Percentiles rank a stretch among this genome's conserved stretches.
Evolutionary conservation across 2,797 vertebrate species (phyloP).

Genomic region (Brotogeris chrysoptera): DNA sequence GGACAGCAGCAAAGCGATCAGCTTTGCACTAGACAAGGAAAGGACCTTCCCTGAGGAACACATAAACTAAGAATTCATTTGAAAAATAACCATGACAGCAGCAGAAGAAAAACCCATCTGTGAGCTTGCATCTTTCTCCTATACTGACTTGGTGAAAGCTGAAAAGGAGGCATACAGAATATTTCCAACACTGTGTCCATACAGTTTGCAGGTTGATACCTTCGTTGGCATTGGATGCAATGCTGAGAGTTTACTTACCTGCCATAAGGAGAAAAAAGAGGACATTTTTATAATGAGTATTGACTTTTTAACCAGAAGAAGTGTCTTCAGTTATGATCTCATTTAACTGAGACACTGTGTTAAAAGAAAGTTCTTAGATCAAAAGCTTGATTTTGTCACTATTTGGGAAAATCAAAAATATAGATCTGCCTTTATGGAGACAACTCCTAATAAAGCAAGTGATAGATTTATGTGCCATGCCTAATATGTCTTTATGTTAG

Average conservation of each 20-base stretch:
- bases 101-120: background rate
- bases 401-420: background rate
- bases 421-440: background rate
- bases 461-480: background rate
- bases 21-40: background rate
- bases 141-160: background rate
- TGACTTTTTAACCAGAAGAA: background rate
- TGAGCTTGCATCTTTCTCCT: background rate
- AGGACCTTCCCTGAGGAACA: slow-evolving; percentile 10
- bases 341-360: background rate
- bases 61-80: slow-evolving; percentile 11
- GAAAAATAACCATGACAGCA: slow-evolving; percentile 27
- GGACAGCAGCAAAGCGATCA: background rate
- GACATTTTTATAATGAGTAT: background rate
- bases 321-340: background rate
- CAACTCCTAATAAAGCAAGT: background rate
- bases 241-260: background rate
- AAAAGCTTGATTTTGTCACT: background rate
- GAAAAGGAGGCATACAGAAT: background rate
- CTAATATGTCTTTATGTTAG: background rate
- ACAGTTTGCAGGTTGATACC: background rate
- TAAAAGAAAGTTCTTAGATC: background rate
- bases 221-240: background rate
- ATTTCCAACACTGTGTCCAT: background rate
- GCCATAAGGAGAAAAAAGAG: background rate